These are phyloP conservation scores for Eumerus sabulonum DNA, from an alignment of 2,888 invertebrate genomes.

Conservation along the genomic window DNA sequence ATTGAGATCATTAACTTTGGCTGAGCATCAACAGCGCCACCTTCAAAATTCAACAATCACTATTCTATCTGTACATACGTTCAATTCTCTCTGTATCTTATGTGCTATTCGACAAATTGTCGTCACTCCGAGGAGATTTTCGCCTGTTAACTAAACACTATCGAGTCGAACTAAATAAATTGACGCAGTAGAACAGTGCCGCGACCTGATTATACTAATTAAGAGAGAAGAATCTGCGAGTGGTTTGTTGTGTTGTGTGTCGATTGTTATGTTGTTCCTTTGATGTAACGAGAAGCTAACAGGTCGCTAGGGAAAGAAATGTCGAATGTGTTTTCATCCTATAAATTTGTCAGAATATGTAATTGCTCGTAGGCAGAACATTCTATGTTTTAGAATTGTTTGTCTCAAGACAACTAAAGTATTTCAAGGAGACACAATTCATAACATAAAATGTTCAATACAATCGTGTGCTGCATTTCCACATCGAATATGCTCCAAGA, in stretches of 20 bases:
- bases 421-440: background rate
- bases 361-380: background rate
- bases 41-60: background rate
- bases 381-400: background rate
- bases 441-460: too few species aligned
- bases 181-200: constrained; percentile 27
- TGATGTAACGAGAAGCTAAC: background rate
- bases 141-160: too few species aligned
- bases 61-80: constrained; percentile 16
- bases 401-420: background rate
- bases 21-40: constrained; percentile 28
- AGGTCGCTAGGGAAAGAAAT: background rate
- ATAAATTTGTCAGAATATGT: background rate
- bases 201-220: constrained; percentile 61
- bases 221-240: constrained; percentile 15
- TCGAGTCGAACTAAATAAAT: constrained; percentile 36
- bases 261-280: constrained; percentile 8
- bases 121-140: constrained; percentile 30
- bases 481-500: too few species aligned
- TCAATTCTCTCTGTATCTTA: too few species aligned
- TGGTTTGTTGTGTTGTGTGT: constrained; percentile 2
- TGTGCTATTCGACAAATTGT: constrained; percentile 29
- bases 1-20: constrained; percentile 61
- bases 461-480: too few species aligned
- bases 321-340: background rate